These are phyloP conservation scores for Himantopus leucocephalus DNA, from an alignment of 2,113 vertebrate species.

Conservation along the genomic window DNA sequence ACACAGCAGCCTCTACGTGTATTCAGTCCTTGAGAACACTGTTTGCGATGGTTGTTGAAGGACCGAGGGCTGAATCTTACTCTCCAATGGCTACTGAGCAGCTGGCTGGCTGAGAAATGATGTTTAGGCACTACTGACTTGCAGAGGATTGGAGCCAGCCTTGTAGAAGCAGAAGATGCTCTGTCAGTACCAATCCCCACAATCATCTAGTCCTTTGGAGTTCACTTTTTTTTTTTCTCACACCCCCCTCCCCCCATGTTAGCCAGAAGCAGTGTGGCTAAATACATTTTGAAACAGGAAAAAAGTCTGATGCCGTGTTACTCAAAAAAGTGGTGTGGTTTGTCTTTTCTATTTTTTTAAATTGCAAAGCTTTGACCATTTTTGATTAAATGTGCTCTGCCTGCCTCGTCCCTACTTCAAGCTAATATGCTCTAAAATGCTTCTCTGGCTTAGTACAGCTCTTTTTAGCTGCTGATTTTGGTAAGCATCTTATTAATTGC, in stretches of 20 bases:
- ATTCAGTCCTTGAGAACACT: background rate
- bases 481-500: constrained; percentile 99
- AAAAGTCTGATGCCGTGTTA: background rate
- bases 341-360: background rate
- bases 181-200: background rate
- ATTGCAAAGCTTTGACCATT: background rate
- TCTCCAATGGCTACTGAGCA: background rate
- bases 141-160: constrained; percentile 8
- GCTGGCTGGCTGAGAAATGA: background rate
- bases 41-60: background rate
- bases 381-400: background rate
- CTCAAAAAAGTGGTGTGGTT: background rate
- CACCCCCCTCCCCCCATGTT: background rate
- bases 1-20: background rate
- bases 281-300: background rate
- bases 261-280: constrained; percentile 33
- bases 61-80: background rate
- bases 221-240: background rate
- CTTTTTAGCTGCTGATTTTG: constrained; percentile 94
- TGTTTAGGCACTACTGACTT: constrained; percentile 44
- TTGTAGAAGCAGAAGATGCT: background rate
- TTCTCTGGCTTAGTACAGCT: background rate
- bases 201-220: background rate
- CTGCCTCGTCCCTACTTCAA: background rate
- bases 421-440: background rate